A percentile compares a stretch with the other conserved stretches of the same genome.
These are phyloP conservation scores for Tadarida brasiliensis DNA, from an alignment of 2,797 vertebrate species.

Conservation along the genomic window DNA sequence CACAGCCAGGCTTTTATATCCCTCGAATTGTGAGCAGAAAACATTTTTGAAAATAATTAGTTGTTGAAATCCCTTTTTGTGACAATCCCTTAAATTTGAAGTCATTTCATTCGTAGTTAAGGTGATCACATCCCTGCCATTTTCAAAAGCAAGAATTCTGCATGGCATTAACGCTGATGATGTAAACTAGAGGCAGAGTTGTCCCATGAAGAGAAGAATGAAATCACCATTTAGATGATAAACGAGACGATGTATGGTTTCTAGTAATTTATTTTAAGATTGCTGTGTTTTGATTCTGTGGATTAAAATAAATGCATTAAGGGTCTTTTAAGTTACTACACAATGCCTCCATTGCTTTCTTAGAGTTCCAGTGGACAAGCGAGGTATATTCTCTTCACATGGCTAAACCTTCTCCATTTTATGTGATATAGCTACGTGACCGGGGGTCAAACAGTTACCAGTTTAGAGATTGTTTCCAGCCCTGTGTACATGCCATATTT, in stretches of 20 bases:
- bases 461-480: slow-evolving; percentile 71
- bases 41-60: background rate
- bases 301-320: slow-evolving; percentile 44
- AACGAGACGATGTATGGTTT: slow-evolving; percentile 12
- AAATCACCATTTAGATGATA: background rate
- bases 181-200: background rate
- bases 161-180: background rate
- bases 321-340: slow-evolving; percentile 10
- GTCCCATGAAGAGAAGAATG: background rate
- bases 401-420: slow-evolving; percentile 49
- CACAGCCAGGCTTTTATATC: background rate
- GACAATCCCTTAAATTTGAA: background rate
- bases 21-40: background rate
- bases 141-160: slow-evolving; percentile 14
- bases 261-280: slow-evolving; percentile 41
- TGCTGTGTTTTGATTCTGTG: slow-evolving; percentile 40
- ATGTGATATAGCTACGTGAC: slow-evolving; percentile 47
- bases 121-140: accelerated
- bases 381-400: background rate
- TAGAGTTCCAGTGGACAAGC: background rate
- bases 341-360: background rate
- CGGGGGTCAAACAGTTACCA: slow-evolving; percentile 60
- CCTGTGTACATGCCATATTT: slow-evolving; percentile 39
- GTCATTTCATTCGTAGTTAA: background rate
- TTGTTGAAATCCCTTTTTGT: slow-evolving; percentile 3